Percentiles rank a stretch among this genome's conserved stretches.
phyloP scores from a whole-genome alignment of 2,888 invertebrate species.

The Drosophila fungiperda region DNA sequence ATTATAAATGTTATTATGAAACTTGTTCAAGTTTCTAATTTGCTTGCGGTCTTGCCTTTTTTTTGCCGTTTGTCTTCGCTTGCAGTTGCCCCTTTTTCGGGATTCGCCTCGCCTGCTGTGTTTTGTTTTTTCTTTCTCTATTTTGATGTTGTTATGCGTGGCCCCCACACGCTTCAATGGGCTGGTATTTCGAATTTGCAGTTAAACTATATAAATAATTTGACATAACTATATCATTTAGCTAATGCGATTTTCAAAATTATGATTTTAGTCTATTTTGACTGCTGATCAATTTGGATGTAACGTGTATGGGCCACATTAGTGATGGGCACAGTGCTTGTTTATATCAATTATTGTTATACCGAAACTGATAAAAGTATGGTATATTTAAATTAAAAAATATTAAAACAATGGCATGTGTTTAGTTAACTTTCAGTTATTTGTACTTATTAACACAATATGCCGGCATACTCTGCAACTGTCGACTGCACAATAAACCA shows the following conservation, averaged over 20 bases:
- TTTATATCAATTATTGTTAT: background rate
- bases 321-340: constrained; percentile 23
- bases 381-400: background rate
- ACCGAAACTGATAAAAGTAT: background rate
- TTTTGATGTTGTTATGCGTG: constrained; percentile 39
- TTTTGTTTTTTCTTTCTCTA: constrained; percentile 15
- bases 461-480: constrained; percentile 3
- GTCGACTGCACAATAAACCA: constrained; percentile 8
- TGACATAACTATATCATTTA: constrained; percentile 5
- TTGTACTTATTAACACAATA: constrained; percentile 12
- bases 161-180: constrained; percentile 50
- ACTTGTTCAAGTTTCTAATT: constrained; percentile 41
- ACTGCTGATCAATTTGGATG: background rate
- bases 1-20: constrained; percentile 32
- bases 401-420: background rate
- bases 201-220: constrained; percentile 1
- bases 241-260: background rate
- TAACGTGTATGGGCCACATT: constrained; percentile 28
- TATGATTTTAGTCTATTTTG: background rate
- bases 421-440: constrained; percentile 2
- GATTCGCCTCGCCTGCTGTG: constrained; percentile 44
- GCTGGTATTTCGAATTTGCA: constrained; percentile 4
- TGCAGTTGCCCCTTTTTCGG: constrained; percentile 36
- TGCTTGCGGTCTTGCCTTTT: constrained; percentile 32
- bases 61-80: constrained; percentile 26